Percentiles rank a stretch among this genome's conserved stretches.
phyloP scores from a whole-genome alignment of 2,888 invertebrate genomes.

The Drosophila robusta region DNA sequence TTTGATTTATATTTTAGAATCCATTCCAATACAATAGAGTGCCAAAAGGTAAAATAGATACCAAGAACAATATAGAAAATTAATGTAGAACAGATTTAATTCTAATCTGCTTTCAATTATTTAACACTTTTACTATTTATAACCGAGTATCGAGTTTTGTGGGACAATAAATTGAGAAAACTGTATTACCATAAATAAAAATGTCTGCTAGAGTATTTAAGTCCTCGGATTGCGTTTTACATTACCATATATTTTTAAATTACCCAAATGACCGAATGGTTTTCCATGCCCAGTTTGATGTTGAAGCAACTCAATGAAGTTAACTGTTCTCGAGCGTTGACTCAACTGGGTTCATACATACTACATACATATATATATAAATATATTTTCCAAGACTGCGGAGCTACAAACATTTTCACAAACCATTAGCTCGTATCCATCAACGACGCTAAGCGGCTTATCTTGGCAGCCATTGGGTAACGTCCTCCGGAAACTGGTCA shows the following conservation, averaged over 20 bases:
- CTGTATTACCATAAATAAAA: neutral
- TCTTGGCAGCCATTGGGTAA: slow-evolving; percentile 43
- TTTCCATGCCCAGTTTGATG: neutral
- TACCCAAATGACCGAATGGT: slow-evolving; percentile 4
- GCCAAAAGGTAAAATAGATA: too few species aligned
- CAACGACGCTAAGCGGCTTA: slow-evolving; percentile 69
- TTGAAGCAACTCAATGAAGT: slow-evolving; percentile 63
- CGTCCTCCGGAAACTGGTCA: slow-evolving; percentile 29
- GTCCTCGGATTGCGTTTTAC: neutral
- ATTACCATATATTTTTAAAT: slow-evolving; percentile 2
- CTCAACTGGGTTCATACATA: slow-evolving; percentile 13
- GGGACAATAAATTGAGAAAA: too few species aligned
- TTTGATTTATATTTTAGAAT: too few species aligned
- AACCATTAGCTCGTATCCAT: slow-evolving; percentile 71
- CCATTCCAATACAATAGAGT: too few species aligned
- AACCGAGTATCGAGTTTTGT: too few species aligned
- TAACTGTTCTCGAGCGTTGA: slow-evolving; percentile 24
- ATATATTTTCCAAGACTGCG: slow-evolving; percentile 27
- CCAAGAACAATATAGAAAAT: too few species aligned
- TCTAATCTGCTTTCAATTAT: too few species aligned
- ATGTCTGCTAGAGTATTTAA: neutral
- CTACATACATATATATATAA: neutral
- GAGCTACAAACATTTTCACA: slow-evolving; percentile 60
- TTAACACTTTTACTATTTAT: too few species aligned
- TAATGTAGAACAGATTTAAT: too few species aligned